These are phyloP conservation scores for Ephialtes manifestator DNA, from an alignment of 2,888 invertebrate species.

Conservation along the genomic window DNA sequence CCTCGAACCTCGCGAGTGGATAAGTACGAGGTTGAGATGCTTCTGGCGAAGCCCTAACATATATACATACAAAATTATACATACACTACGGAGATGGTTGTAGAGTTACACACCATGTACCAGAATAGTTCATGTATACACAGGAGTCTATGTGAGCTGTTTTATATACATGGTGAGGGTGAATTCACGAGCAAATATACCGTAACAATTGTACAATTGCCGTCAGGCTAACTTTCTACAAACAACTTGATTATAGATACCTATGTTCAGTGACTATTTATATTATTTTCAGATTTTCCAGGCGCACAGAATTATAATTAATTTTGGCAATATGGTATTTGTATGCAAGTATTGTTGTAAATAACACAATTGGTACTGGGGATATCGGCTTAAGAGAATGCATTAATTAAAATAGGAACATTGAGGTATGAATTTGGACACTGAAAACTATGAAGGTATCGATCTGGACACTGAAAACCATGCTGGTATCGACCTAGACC, in stretches of 20 bases:
- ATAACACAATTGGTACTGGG: no score
- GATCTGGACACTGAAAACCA: no score
- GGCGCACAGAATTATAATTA: background rate
- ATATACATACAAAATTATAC: background rate
- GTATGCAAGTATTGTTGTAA: background rate
- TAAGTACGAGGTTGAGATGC: constrained; percentile 57
- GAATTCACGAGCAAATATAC: background rate
- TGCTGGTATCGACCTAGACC: no score
- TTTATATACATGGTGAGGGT: background rate
- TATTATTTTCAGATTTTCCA: background rate
- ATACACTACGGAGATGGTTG: background rate
- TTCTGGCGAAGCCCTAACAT: constrained; percentile 25
- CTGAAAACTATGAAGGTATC: no score
- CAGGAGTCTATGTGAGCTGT: background rate
- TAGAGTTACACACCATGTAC: constrained; percentile 10
- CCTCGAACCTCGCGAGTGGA: constrained; percentile 60
- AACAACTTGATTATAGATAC: background rate
- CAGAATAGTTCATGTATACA: background rate
- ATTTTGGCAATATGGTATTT: background rate
- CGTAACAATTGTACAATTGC: background rate
- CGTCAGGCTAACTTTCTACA: background rate
- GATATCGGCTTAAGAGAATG: no score
- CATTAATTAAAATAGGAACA: no score
- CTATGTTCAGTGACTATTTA: background rate
- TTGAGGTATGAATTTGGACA: no score